These are phyloP conservation scores for Diachasma alloeum DNA, from an alignment of 1,140 invertebrate genomes.

Conservation along the genomic window DNA sequence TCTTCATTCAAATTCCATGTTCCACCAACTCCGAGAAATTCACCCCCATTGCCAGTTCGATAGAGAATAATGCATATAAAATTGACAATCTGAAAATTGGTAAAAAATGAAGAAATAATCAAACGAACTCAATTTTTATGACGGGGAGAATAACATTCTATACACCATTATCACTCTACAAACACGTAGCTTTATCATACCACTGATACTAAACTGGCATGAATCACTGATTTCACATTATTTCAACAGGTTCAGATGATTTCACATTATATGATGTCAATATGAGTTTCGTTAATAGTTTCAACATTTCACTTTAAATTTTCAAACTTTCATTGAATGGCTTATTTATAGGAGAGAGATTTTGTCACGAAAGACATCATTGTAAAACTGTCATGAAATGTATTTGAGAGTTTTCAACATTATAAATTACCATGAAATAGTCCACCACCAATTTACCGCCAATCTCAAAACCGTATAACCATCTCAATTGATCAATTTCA, in stretches of 20 bases:
- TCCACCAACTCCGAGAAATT: slow-evolving; percentile 84
- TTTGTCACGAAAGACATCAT: too few relatives aligned
- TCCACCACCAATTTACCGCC: too few relatives aligned
- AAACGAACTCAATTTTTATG: neutral
- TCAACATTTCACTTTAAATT: neutral
- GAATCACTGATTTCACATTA: slow-evolving; percentile 29
- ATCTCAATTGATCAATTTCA: too few relatives aligned
- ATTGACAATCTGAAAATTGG: slow-evolving; percentile 74
- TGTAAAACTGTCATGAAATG: too few relatives aligned
- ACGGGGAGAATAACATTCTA: neutral
- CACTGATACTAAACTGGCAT: slow-evolving; percentile 30
- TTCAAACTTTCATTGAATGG: neutral
- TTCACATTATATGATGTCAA: neutral
- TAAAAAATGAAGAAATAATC: slow-evolving; percentile 21
- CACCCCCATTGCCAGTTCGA: slow-evolving; percentile 80
- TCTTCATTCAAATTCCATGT: slow-evolving; percentile 90
- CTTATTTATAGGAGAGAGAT: too few relatives aligned
- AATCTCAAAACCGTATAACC: too few relatives aligned
- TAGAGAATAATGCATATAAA: slow-evolving; percentile 83
- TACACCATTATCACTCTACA: slow-evolving; percentile 33
- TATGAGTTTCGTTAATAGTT: neutral
- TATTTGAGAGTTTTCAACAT: too few relatives aligned
- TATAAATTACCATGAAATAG: too few relatives aligned
- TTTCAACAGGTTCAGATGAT: neutral
- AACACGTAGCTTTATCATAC: slow-evolving; percentile 33